Evolutionary conservation across 2,113 vertebrate species (phyloP).

Genomic region (Chaetura pelagica): DNA sequence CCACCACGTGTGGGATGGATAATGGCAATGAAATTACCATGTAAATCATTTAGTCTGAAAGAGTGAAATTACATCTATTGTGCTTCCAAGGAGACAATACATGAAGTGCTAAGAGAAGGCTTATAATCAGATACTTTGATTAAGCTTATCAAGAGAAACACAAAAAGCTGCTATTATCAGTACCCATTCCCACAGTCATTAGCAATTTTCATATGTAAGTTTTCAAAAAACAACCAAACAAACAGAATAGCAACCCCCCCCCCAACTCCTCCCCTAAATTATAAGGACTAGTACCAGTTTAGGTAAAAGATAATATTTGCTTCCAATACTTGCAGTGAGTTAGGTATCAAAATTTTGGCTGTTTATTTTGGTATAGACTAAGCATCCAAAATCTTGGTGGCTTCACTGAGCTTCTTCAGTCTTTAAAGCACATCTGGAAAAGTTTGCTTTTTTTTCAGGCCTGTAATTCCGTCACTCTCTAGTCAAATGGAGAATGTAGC

Average conservation of each 20-base stretch:
- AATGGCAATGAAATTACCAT: constrained; percentile 57
- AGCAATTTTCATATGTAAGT: constrained; percentile 23
- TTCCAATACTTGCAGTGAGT: not conserved
- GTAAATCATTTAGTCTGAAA: constrained; percentile 42
- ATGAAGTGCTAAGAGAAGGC: constrained; percentile 23
- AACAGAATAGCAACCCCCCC: not conserved
- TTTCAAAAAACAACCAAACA: constrained; percentile 54
- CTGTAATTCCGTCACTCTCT: not conserved
- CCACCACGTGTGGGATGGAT: not conserved
- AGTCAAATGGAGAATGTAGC: not conserved
- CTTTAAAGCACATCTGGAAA: not conserved
- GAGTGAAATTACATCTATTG: constrained; percentile 56
- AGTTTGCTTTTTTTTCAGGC: not conserved
- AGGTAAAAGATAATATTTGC: not conserved
- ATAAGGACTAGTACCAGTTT: not conserved
- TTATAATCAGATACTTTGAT: constrained; percentile 61
- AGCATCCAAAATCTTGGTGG: not conserved
- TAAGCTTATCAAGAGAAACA: constrained; percentile 37
- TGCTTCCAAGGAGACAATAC: constrained; percentile 35
- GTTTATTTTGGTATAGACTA: not conserved
- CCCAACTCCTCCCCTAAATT: not conserved
- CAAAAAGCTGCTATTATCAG: not conserved
- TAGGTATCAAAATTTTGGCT: not conserved
- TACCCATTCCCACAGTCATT: not conserved
- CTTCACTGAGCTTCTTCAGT: not conserved